Evolutionary conservation across 2,888 invertebrate species (phyloP).

Genomic region (Harmothoe impar): DNA sequence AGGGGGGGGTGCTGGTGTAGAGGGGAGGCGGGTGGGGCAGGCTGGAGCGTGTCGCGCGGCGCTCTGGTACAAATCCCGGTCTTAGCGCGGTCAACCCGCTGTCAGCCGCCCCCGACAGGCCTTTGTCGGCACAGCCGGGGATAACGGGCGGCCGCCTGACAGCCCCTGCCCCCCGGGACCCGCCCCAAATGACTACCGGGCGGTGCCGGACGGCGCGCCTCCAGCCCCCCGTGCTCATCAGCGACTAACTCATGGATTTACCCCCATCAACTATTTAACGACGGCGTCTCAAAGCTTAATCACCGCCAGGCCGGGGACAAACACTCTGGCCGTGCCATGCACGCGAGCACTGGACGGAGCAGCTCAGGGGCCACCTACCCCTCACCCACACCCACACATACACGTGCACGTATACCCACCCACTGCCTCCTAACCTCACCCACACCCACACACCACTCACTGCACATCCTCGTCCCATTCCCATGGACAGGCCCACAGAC

Average conservation of each 20-base stretch:
- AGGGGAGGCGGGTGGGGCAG: background rate
- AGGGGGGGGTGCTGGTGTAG: too few species aligned
- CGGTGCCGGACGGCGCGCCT: background rate
- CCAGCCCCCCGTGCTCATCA: slow-evolving; percentile 40
- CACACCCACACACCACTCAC: background rate
- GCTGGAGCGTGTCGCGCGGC: background rate
- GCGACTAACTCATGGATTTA: slow-evolving; percentile 55
- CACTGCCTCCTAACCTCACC: background rate
- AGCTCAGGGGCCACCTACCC: background rate
- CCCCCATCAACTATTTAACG: slow-evolving; percentile 60
- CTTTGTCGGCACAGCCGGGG: slow-evolving; percentile 3
- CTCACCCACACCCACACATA: background rate
- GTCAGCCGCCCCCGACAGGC: slow-evolving; percentile 37
- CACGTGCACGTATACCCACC: background rate
- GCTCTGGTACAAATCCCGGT: background rate
- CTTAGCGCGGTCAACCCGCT: background rate
- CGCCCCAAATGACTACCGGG: slow-evolving; percentile 39
- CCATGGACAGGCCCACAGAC: background rate
- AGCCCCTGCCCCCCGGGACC: slow-evolving; percentile 39
- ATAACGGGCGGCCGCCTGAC: slow-evolving; percentile 26
- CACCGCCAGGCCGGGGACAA: slow-evolving; percentile 51
- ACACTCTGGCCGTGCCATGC: slow-evolving; percentile 18
- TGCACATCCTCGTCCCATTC: background rate
- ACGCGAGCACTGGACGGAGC: slow-evolving; percentile 29
- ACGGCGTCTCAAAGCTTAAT: slow-evolving; percentile 62